phyloP scores from a whole-genome alignment of 2,113 vertebrate genomes.

The Centropus bengalensis region DNA sequence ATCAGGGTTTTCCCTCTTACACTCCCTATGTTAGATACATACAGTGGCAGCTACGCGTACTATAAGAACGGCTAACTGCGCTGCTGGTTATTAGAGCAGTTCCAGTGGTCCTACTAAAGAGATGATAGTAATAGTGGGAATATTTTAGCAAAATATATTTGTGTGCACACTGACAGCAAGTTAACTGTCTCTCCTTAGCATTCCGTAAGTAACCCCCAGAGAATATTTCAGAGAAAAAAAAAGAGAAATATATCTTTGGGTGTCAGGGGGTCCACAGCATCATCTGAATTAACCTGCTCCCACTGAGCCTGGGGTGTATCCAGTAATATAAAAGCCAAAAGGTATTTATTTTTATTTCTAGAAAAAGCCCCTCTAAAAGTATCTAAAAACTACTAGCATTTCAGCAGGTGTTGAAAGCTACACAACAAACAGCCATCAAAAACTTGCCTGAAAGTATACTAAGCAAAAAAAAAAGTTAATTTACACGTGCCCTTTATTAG shows the following conservation, averaged over 20 bases:
- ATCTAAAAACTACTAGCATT: neutral
- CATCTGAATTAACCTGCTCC: neutral
- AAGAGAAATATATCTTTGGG: neutral
- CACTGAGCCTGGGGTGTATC: neutral
- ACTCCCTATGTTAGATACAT: accelerated
- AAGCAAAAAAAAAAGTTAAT: neutral
- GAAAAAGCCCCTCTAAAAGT: neutral
- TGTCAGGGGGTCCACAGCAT: accelerated
- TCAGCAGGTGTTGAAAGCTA: neutral
- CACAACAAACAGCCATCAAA: neutral
- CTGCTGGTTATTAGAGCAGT: neutral
- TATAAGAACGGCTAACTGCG: neutral
- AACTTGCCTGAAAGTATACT: neutral
- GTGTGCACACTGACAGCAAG: neutral
- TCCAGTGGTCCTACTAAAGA: neutral
- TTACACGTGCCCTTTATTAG: neutral
- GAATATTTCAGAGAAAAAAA: neutral
- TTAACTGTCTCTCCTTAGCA: neutral
- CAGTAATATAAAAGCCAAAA: neutral
- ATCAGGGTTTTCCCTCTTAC: neutral
- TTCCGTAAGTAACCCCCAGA: neutral
- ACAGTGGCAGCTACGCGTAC: neutral
- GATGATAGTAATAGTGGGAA: neutral
- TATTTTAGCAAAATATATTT: neutral
- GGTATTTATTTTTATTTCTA: neutral